phyloP scores from a whole-genome alignment of 37 sponge, comb jelly and placozoan species.

The Ephydatia muelleri region DNA sequence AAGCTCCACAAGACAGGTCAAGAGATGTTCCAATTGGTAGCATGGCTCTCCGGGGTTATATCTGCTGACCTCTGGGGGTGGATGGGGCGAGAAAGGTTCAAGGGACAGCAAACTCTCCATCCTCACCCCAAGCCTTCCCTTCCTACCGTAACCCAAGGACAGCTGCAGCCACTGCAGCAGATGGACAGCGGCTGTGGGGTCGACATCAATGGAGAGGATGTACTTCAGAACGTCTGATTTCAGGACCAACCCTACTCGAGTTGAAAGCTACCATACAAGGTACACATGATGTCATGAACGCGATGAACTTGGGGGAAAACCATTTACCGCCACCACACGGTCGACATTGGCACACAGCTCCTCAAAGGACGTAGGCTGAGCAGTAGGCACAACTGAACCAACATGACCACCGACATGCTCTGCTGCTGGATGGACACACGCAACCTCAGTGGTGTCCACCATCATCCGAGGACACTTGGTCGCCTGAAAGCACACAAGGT shows the following conservation, averaged over 20 bases:
- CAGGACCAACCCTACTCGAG: constrained; percentile 38
- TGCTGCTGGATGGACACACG: neutral
- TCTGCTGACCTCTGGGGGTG: neutral
- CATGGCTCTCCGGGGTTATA: neutral
- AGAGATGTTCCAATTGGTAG: neutral
- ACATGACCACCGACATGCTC: neutral
- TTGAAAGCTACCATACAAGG: constrained; percentile 26
- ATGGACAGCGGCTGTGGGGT: constrained; percentile 26
- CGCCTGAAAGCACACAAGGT: neutral
- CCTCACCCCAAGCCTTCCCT: neutral
- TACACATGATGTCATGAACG: neutral
- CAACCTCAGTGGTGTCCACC: neutral
- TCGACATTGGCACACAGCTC: constrained; percentile 37
- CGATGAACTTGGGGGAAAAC: neutral
- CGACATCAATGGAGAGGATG: constrained; percentile 24
- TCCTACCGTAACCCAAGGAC: constrained; percentile 29
- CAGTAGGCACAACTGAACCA: neutral
- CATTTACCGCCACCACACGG: neutral
- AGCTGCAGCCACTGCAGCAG: constrained; percentile 49
- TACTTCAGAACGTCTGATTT: constrained; percentile 29
- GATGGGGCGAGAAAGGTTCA: neutral
- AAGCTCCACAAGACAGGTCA: constrained; percentile 14
- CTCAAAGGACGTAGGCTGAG: neutral
- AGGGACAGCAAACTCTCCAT: neutral
- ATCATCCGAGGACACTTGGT: neutral